Evolutionary conservation across 2,888 invertebrate species (phyloP).

Genomic region (Drosophila heteroneura): DNA sequence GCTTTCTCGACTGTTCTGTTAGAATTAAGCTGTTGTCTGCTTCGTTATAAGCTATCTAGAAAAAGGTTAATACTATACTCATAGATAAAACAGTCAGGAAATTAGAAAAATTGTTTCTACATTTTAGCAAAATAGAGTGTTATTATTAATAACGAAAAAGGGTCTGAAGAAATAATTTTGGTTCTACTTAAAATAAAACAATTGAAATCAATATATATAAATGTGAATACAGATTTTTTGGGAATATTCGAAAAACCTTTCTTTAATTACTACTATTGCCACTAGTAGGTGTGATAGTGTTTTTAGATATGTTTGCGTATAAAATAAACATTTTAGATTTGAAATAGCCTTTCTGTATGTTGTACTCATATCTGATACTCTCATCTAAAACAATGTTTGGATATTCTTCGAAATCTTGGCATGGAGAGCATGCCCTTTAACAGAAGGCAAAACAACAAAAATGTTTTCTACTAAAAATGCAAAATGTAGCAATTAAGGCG

Average conservation of each 20-base stretch:
- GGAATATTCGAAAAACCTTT: not conserved
- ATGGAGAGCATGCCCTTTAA: constrained; percentile 20
- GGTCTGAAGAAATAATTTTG: too few relatives aligned
- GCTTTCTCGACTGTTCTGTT: not conserved
- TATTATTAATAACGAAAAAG: too few relatives aligned
- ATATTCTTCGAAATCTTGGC: not conserved
- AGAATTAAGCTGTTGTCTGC: too few relatives aligned
- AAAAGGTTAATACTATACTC: too few relatives aligned
- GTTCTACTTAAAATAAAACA: too few relatives aligned
- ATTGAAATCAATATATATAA: too few relatives aligned
- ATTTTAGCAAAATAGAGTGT: too few relatives aligned
- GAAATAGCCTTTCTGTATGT: not conserved
- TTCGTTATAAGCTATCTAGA: too few relatives aligned
- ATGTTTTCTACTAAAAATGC: constrained; percentile 37
- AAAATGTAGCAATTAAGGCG: constrained; percentile 70
- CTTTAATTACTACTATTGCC: not conserved
- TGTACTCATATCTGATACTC: not conserved
- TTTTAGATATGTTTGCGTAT: not conserved
- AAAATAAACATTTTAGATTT: not conserved
- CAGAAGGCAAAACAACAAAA: constrained; percentile 29
- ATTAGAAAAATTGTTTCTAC: too few relatives aligned
- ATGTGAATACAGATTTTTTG: not conserved
- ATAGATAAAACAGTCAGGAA: too few relatives aligned
- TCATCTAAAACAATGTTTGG: not conserved
- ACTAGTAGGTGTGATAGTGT: not conserved